phyloP scores from a whole-genome alignment of 1,140 invertebrate species.

The Zophobas morio region DNA sequence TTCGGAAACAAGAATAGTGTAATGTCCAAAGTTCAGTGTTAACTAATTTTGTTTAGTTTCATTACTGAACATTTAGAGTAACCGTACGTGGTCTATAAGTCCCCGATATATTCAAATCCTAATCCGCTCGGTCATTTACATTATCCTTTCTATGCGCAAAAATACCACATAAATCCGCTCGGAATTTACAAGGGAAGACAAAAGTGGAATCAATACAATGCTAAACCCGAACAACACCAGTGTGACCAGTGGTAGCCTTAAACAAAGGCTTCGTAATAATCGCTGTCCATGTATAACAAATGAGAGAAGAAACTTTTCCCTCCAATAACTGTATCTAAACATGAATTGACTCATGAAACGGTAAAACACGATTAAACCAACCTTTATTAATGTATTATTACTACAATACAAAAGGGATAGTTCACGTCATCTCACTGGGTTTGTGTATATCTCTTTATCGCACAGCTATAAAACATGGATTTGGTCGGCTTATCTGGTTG shows the following conservation, averaged over 20 bases:
- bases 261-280: constrained; percentile 32
- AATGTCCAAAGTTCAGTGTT: too few relatives aligned
- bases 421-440: constrained; percentile 21
- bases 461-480: constrained; percentile 20
- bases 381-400: constrained; percentile 34
- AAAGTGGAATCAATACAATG: constrained; percentile 36
- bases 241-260: constrained; percentile 17
- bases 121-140: constrained; percentile 22
- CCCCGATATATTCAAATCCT: constrained; percentile 30
- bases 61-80: not conserved
- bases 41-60: not conserved
- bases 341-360: constrained; percentile 40
- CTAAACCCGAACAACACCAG: constrained; percentile 11
- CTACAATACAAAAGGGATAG: constrained; percentile 12
- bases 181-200: constrained; percentile 27
- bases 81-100: not conserved
- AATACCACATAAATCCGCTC: constrained; percentile 25
- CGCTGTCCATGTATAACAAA: constrained; percentile 22
- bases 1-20: too few relatives aligned
- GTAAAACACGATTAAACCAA: constrained; percentile 22
- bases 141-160: constrained; percentile 21
- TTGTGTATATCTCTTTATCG: constrained; percentile 25
- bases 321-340: constrained; percentile 18
- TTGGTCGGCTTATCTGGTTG: constrained; percentile 37
- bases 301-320: constrained; percentile 34